These are phyloP conservation scores for Drosophila burlai DNA, from an alignment of 1,140 invertebrate species.

Conservation along the genomic window DNA sequence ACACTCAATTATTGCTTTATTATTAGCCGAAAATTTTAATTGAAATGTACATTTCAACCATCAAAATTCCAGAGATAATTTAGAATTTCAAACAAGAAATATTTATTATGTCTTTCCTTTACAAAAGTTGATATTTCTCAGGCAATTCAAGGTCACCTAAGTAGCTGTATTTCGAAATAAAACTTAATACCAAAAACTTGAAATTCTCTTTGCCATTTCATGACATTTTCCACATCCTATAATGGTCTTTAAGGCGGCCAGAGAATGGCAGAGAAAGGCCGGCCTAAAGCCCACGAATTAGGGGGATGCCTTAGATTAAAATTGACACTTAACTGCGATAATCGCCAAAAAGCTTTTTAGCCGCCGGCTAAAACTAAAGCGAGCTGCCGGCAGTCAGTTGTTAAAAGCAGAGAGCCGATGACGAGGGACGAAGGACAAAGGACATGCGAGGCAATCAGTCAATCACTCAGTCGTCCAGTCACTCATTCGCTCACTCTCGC, in stretches of 20 bases:
- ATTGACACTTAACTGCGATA: conserved; percentile 76
- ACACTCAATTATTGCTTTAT: conserved; percentile 5
- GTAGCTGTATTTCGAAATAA: neutral
- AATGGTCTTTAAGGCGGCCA: neutral
- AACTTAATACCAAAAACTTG: neutral
- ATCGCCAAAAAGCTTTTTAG: conserved; percentile 74
- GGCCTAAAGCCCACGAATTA: conserved; percentile 5
- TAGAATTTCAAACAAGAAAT: no score
- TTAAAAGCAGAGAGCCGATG: neutral
- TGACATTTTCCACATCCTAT: neutral
- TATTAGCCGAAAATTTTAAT: neutral
- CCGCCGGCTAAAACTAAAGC: conserved; percentile 40
- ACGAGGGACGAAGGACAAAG: conserved; percentile 20
- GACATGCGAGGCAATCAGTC: conserved; percentile 62
- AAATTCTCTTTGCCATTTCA: neutral
- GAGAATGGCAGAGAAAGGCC: conserved; percentile 6
- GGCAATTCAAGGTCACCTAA: neutral
- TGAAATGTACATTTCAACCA: no score
- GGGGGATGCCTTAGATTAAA: conserved; percentile 61
- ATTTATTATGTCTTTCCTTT: neutral
- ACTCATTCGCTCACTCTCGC: conserved; percentile 48
- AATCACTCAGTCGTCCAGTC: conserved; percentile 53
- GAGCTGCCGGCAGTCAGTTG: conserved; percentile 12
- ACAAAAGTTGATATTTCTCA: neutral
- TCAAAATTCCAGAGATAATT: neutral